phyloP scores from a whole-genome alignment of 2,113 vertebrate genomes.

The Ifrita kowaldi region DNA sequence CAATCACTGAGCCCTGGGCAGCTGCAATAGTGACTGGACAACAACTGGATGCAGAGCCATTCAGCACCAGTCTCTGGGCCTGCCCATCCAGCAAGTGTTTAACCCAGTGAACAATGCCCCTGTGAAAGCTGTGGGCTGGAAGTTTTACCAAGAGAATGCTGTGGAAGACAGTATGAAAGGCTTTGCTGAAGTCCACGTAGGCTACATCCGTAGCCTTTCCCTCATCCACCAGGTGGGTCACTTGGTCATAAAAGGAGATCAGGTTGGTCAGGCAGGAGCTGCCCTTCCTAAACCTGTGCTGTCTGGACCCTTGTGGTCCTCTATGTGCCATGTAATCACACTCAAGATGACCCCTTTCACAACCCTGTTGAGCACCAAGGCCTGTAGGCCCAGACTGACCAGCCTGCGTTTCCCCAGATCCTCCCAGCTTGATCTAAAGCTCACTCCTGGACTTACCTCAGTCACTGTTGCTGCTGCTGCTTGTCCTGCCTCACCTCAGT shows the following conservation, averaged over 20 bases:
- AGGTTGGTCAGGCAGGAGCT: not conserved
- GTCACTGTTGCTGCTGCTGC: accelerated
- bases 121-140: not conserved
- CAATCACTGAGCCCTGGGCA: not conserved
- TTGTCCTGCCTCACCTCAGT: not conserved
- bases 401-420: not conserved
- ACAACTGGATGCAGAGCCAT: not conserved
- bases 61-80: not conserved
- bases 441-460: not conserved
- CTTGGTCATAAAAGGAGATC: not conserved
- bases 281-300: not conserved
- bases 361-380: not conserved
- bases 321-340: not conserved
- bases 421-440: not conserved
- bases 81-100: not conserved
- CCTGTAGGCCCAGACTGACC: not conserved
- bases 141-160: not conserved
- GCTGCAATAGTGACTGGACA: not conserved
- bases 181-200: not conserved
- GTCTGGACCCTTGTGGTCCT: not conserved
- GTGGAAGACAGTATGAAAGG: not conserved
- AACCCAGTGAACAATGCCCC: no score
- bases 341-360: not conserved
- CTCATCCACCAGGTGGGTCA: not conserved
- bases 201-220: not conserved